Evolutionary conservation across 2,113 vertebrate species (phyloP).

Genomic region (Otus sunia): DNA sequence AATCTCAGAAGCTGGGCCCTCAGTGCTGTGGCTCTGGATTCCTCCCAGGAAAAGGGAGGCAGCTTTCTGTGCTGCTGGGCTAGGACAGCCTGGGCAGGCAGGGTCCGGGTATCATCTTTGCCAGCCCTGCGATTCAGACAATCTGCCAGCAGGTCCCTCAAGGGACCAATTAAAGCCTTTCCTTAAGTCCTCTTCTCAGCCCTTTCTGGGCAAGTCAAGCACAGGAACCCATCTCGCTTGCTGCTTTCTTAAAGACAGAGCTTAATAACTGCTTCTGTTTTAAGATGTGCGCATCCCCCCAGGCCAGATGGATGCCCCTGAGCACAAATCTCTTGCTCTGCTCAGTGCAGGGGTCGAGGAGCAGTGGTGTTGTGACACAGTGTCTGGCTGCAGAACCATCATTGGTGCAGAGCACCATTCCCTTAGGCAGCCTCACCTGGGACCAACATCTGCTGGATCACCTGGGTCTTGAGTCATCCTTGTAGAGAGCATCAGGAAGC

Average conservation of each 20-base stretch:
- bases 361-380: background rate
- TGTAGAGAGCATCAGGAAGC: no score
- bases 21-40: background rate
- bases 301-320: background rate
- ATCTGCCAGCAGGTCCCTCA: background rate
- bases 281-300: background rate
- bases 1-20: background rate
- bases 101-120: background rate
- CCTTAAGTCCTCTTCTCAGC: background rate
- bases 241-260: no score
- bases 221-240: background rate
- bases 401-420: fast-evolving
- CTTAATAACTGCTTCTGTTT: background rate
- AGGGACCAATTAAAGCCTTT: background rate
- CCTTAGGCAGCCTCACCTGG: no score
- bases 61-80: background rate
- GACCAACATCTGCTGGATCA: background rate
- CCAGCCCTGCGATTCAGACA: background rate
- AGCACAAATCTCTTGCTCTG: background rate
- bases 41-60: background rate
- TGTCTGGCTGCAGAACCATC: background rate
- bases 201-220: background rate
- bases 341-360: fast-evolving
- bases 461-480: background rate
- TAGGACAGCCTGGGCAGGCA: background rate